A percentile compares a stretch with the other conserved stretches of the same genome.
Conservation (phyloP, 2,113 vertebrate genomes). For the Lanius collurio region DNA sequence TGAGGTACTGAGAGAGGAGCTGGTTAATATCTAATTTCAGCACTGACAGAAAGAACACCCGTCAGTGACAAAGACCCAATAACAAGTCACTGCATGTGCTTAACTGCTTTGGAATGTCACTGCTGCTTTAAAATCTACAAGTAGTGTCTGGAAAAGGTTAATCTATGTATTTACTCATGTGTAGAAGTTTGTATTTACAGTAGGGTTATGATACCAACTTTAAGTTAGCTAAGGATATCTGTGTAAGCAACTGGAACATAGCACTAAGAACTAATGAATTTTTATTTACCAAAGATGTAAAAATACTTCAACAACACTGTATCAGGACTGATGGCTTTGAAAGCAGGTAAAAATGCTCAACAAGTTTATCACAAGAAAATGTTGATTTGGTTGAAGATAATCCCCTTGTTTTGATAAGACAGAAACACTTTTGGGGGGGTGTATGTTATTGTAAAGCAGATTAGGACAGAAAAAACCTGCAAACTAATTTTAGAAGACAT, state of each 20-base stretch:
- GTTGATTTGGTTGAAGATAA: neutral
- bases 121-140: slow-evolving; percentile 70
- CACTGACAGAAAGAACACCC: neutral
- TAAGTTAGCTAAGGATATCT: slow-evolving; percentile 70
- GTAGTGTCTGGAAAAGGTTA: slow-evolving; percentile 72
- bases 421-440: neutral
- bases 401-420: neutral
- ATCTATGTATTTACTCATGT: slow-evolving; percentile 70
- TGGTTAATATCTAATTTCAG: neutral
- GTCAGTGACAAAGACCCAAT: neutral
- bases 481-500: neutral
- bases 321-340: neutral
- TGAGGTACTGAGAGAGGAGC: neutral
- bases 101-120: slow-evolving; percentile 60
- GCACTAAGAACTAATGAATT: slow-evolving; percentile 71
- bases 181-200: slow-evolving; percentile 77
- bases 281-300: slow-evolving; percentile 58
- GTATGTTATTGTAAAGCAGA: neutral
- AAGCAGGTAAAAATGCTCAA: neutral
- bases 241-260: slow-evolving; percentile 67
- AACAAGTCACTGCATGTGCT: slow-evolving; percentile 45
- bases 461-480: neutral
- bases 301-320: neutral
- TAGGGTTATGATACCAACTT: slow-evolving; percentile 72
- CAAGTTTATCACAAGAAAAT: neutral